phyloP scores from a whole-genome alignment of 2,888 invertebrate species.

The Drosophila fungiperda region DNA sequence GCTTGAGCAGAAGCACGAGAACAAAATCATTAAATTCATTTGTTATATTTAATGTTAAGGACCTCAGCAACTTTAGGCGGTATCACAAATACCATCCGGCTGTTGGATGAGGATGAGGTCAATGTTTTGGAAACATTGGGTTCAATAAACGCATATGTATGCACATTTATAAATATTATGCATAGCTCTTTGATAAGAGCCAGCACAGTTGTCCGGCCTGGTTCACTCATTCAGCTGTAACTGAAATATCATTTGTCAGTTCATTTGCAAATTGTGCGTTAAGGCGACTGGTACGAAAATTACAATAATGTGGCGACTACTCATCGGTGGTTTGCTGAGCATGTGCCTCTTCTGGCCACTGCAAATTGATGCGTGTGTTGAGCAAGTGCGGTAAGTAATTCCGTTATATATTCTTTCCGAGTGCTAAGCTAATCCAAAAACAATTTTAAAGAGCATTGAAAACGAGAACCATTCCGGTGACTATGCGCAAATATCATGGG shows the following conservation, averaged over 20 bases:
- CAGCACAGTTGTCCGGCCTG: conserved; percentile 47
- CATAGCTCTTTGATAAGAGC: conserved; percentile 39
- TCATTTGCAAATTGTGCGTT: conserved; percentile 62
- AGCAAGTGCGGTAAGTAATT: conserved; percentile 79
- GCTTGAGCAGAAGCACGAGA: conserved; percentile 11
- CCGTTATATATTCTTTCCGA: not conserved
- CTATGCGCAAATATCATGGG: conserved; percentile 76
- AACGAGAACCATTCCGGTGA: conserved; percentile 74
- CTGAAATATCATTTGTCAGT: conserved; percentile 43
- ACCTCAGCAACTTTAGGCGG: conserved; percentile 46
- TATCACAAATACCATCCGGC: conserved; percentile 45
- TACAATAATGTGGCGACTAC: conserved; percentile 48
- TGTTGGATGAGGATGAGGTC: conserved; percentile 50
- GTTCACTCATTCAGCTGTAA: conserved; percentile 35
- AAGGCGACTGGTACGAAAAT: conserved; percentile 41
- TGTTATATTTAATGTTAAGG: conserved; percentile 66
- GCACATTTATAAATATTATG: conserved; percentile 1
- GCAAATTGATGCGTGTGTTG: conserved; percentile 65
- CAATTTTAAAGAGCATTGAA: conserved; percentile 68
- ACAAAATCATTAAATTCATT: conserved; percentile 32
- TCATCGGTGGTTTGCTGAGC: conserved; percentile 26
- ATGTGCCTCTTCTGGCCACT: conserved; percentile 5
- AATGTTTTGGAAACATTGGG: conserved; percentile 40
- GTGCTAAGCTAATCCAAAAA: not conserved
- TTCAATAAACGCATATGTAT: conserved; percentile 85